Evolutionary conservation across 2,888 invertebrate species (phyloP).

Genomic region (Merodon equestris): DNA sequence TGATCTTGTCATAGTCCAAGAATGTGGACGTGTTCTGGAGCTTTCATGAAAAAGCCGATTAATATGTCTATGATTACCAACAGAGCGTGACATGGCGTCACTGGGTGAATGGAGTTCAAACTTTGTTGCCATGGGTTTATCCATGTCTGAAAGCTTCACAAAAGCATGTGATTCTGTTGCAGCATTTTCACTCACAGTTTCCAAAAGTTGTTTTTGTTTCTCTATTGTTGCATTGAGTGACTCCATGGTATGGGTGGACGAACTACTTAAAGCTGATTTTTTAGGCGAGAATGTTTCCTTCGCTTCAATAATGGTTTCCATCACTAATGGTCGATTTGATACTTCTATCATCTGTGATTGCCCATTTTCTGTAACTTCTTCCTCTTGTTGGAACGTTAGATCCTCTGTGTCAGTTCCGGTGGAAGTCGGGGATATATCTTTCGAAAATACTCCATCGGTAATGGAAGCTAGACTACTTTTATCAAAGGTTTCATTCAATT

Average conservation of each 20-base stretch:
- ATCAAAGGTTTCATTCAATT: constrained; percentile 79
- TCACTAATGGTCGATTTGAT: constrained; percentile 75
- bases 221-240: constrained; percentile 75
- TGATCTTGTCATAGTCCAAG: constrained; percentile 82
- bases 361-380: constrained; percentile 51
- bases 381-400: constrained; percentile 78
- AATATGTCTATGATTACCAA: constrained; percentile 76
- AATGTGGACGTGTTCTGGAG: constrained; percentile 79
- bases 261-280: constrained; percentile 70
- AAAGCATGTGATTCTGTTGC: constrained; percentile 80
- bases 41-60: constrained; percentile 76
- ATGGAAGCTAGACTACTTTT: constrained; percentile 78
- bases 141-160: constrained; percentile 89
- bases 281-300: constrained; percentile 78
- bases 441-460: constrained; percentile 78
- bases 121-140: constrained; percentile 82
- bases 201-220: constrained; percentile 78
- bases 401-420: constrained; percentile 78
- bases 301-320: constrained; percentile 79
- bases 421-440: constrained; percentile 78
- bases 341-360: constrained; percentile 70
- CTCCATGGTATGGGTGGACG: constrained; percentile 75
- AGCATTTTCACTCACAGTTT: constrained; percentile 77
- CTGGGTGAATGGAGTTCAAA: constrained; percentile 79
- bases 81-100: constrained; percentile 76